Conservation (phyloP, 2,888 invertebrate genomes). For the Cybosia mesomella region DNA sequence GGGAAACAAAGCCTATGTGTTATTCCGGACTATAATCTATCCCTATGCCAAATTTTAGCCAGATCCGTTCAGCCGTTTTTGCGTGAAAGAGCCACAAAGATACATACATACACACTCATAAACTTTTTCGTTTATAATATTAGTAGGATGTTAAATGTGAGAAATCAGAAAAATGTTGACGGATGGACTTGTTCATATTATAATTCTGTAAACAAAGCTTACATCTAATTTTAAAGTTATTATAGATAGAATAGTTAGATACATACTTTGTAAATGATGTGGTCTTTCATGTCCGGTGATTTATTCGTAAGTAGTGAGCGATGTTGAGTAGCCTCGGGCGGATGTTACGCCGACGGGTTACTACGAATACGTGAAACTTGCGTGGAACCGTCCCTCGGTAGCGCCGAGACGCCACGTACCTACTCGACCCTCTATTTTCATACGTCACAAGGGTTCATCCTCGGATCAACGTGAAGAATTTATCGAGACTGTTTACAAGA, state of each 20-base stretch:
- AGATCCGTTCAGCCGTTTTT: too few relatives aligned
- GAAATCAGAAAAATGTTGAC: too few relatives aligned
- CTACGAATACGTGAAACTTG: conserved; percentile 65
- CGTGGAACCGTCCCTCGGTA: conserved; percentile 39
- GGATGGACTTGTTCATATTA: neutral
- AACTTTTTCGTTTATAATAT: too few relatives aligned
- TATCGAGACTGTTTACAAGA: conserved; percentile 75
- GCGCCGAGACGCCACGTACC: conserved; percentile 57
- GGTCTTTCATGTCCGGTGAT: conserved; percentile 42
- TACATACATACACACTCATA: too few relatives aligned
- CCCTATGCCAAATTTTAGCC: too few relatives aligned
- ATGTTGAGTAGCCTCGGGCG: conserved; percentile 52
- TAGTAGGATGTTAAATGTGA: too few relatives aligned
- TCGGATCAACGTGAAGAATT: conserved; percentile 78
- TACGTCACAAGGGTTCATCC: conserved; percentile 75
- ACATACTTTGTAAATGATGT: conserved; percentile 32
- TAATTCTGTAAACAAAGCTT: neutral
- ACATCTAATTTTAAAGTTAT: conserved; percentile 17
- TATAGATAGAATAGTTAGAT: conserved; percentile 2
- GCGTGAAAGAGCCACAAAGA: too few relatives aligned
- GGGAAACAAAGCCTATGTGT: too few relatives aligned
- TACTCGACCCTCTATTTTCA: conserved; percentile 72
- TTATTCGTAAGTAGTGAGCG: conserved; percentile 55
- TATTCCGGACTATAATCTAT: too few relatives aligned
- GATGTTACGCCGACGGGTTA: conserved; percentile 42